These are phyloP conservation scores for Ardeotis arabs DNA, from an alignment of 2,113 vertebrate species.

Conservation along the genomic window DNA sequence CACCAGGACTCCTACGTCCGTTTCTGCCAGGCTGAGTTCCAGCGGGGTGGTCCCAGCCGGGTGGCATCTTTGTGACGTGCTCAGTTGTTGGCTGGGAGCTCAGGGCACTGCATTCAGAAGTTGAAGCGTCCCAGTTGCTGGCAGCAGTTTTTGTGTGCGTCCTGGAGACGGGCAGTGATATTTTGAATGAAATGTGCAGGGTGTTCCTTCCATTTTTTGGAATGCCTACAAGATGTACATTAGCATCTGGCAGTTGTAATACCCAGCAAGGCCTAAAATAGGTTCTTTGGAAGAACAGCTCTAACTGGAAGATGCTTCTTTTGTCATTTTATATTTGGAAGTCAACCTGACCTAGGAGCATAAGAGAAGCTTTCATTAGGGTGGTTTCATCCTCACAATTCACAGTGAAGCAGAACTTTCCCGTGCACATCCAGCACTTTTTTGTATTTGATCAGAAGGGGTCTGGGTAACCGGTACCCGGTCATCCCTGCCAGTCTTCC, in stretches of 20 bases:
- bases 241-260: not conserved
- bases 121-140: not conserved
- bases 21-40: not conserved
- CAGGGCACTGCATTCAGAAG: not conserved
- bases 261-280: not conserved
- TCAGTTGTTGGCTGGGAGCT: fast-evolving
- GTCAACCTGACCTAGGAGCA: not conserved
- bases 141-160: not conserved
- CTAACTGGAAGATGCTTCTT: not conserved
- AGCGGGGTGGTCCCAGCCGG: not conserved
- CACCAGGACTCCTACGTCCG: not conserved
- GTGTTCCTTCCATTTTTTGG: not conserved
- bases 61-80: not conserved
- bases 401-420: not conserved
- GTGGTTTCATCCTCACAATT: not conserved
- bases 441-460: not conserved
- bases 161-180: not conserved
- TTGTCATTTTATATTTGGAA: not conserved
- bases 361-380: not conserved
- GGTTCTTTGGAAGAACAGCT: not conserved
- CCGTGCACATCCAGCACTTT: not conserved
- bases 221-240: not conserved
- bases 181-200: not conserved
- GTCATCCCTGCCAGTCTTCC: not conserved
- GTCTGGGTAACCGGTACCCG: not conserved